Evolutionary conservation across 2,113 vertebrate genomes (phyloP).

Genomic region (Gyps fulvus): DNA sequence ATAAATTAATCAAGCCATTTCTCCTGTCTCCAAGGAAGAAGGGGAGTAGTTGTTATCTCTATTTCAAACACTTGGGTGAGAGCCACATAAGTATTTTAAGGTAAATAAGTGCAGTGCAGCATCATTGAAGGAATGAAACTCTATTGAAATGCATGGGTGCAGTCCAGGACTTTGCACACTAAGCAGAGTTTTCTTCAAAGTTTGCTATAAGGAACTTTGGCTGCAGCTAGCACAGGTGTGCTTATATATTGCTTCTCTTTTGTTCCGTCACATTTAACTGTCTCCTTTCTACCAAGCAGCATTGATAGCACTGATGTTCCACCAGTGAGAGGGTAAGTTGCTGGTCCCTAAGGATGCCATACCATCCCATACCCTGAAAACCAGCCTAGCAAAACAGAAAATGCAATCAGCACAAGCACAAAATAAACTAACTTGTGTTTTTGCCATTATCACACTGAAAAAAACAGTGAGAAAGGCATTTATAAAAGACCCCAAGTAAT

Average conservation of each 20-base stretch:
- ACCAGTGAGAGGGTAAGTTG: background rate
- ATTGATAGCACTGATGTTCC: background rate
- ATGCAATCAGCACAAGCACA: background rate
- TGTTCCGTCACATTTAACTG: background rate
- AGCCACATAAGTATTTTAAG: conserved; percentile 6
- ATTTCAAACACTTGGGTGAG: conserved; percentile 23
- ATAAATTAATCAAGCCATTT: conserved; percentile 53
- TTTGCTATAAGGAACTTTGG: background rate
- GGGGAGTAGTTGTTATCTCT: background rate
- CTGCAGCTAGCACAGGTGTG: background rate
- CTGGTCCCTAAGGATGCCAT: background rate
- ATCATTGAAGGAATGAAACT: background rate
- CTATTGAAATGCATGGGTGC: background rate
- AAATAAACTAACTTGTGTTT: background rate
- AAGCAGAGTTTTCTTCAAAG: background rate
- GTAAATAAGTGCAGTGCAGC: background rate
- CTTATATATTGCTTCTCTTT: background rate
- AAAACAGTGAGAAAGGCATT: background rate
- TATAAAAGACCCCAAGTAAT: background rate
- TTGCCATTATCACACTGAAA: background rate
- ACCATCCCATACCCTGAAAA: background rate
- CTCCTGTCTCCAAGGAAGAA: conserved; percentile 3
- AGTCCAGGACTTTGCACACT: background rate
- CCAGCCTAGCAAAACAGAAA: background rate
- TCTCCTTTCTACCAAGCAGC: background rate